Evolutionary conservation across 2,888 invertebrate genomes (phyloP).

Genomic region (Sminthurinus aureus): DNA sequence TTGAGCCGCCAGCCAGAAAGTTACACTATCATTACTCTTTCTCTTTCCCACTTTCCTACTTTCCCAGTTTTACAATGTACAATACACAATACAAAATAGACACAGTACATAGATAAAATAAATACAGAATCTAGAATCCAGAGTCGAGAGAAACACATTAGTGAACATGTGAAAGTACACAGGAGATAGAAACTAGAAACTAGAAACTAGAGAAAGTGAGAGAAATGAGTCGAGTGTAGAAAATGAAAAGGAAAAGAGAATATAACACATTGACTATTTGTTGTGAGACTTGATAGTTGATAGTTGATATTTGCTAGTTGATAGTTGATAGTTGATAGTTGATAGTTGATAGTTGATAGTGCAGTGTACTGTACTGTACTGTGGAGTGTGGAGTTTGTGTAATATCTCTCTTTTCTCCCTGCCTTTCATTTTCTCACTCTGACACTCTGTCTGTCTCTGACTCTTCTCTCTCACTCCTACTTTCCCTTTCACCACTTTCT

Average conservation of each 20-base stretch:
- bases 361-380: no score
- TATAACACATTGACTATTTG: slow-evolving; percentile 3
- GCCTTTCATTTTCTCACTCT: not conserved
- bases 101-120: no score
- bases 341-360: not conserved
- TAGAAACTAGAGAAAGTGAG: no score
- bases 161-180: slow-evolving; percentile 17
- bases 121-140: no score
- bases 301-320: no score
- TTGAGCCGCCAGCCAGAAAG: slow-evolving; percentile 31
- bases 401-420: not conserved
- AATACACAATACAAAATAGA: no score
- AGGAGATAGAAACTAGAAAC: not conserved
- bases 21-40: slow-evolving; percentile 24
- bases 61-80: no score
- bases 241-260: not conserved
- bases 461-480: not conserved
- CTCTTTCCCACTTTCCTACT: no score
- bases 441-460: not conserved
- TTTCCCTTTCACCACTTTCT: not conserved
- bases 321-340: not conserved
- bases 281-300: not conserved
- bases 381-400: not conserved
- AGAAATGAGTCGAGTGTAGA: no score
- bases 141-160: not conserved